Evolutionary conservation across 2,888 invertebrate genomes (phyloP), one percentile per base, ranked within the genome.

Genomic region (Eledona agricola): DNA sequence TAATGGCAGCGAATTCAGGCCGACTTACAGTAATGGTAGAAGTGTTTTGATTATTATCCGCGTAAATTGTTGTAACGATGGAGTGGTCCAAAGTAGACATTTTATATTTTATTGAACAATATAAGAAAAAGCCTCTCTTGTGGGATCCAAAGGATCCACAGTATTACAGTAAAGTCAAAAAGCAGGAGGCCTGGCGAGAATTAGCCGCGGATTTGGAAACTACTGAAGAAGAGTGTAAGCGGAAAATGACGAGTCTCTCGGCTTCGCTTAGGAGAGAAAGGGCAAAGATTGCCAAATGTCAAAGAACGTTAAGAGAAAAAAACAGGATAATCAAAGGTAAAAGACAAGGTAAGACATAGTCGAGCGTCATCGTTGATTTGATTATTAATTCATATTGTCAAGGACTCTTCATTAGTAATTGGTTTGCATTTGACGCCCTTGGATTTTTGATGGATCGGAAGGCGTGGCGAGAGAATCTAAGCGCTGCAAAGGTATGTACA

Each of bases 221-320:
- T 5, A 5, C 20, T 5, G 20, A 4, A 4, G n/a, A 19, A 4
- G 20, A 19, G n/a, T 19, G 20, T 19, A 19, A 19, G 20, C 20
- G 20, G 4, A 19, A 19, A 19, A 19, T 19, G 20, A 5, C 20
- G n/a, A 19, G 20, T 19, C n/a, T 19, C 4, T 19, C n/a, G 20
- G 20, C 20, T 4, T 19, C 20, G 20, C n/a, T 19, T n/a, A 19
- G 20, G n/a, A 19, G 20, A 19, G 20, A 19, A n/a, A 19, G n/a
- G n/a, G 20, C 20, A 19, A 19, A n/a, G n/a, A 19, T 19, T 4
- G 4, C 20, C n/a, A 19, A 19, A n/a, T n/a, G n/a, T n/a, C n/a
- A n/a, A n/a, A n/a, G n/a, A n/a, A n/a, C n/a, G n/a, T n/a, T n/a
- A n/a, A n/a, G n/a, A n/a, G n/a, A n/a, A n/a, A n/a, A n/a, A n/a